These are phyloP conservation scores for Chrysogorgia sp. DNA, from an alignment of 92 coral and sea anemone species.

Conservation along the genomic window DNA sequence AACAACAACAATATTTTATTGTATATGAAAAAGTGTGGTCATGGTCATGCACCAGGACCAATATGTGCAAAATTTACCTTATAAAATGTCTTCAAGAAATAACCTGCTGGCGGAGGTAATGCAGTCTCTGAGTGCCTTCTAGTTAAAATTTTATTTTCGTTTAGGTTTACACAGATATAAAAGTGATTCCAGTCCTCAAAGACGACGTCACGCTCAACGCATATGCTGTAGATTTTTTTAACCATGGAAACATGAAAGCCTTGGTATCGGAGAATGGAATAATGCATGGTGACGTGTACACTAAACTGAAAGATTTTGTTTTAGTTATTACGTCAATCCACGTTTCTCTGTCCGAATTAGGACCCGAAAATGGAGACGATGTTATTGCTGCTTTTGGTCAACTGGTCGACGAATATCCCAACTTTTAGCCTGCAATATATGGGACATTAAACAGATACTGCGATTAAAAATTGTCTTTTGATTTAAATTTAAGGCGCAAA, in stretches of 20 bases:
- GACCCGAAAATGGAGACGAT: conserved; percentile 46
- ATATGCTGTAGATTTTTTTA: conserved; percentile 74
- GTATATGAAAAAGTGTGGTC: too few species aligned
- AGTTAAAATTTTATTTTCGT: neutral
- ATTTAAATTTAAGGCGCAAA: too few species aligned
- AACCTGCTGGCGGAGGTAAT: too few species aligned
- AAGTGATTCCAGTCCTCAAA: conserved; percentile 57
- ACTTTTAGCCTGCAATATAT: conserved; percentile 20
- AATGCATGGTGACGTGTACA: conserved; percentile 57
- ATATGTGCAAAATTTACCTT: too few species aligned
- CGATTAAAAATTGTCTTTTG: neutral
- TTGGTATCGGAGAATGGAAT: conserved; percentile 60
- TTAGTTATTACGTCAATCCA: conserved; percentile 60
- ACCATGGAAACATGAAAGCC: conserved; percentile 60
- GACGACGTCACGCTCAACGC: conserved; percentile 57
- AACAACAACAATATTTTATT: too few species aligned
- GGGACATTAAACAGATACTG: neutral
- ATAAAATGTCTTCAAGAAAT: too few species aligned
- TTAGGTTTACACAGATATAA: conserved; percentile 71
- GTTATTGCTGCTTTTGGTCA: conserved; percentile 63
- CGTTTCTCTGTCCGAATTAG: conserved; percentile 19
- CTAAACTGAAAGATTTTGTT: conserved; percentile 59
- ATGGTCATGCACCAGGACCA: too few species aligned
- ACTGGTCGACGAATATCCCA: conserved; percentile 45
- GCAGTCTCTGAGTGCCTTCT: too few species aligned